Base-by-base conservation (phyloP, 2,113 vertebrate species). In the Xiphophorus maculatus region DNA sequence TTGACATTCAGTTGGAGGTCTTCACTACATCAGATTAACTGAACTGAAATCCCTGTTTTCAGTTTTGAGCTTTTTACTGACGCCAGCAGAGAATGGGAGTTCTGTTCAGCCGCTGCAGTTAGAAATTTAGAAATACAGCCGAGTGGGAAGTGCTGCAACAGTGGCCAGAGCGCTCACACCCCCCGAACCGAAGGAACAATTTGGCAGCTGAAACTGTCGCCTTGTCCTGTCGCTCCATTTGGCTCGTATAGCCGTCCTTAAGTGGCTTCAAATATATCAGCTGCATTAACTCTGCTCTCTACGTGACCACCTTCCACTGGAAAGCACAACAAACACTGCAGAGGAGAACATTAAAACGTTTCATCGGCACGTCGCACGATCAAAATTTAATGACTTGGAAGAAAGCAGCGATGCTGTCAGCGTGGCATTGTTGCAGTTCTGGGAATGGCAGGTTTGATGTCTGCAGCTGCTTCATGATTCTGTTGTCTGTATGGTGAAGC, bases 221-320 rank as follows among this genome's bases (percentile, higher is more conserved):
- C 5, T 73, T 35, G 35, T 33, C 78, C 69, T 48, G 65, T 37
- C 48, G 22, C 76, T 86, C 87, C 73, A 79, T 87, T 83, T 81
- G 82, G 76, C 62, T 83, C 1, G 17, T 84, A 35, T 68, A 44
- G 11, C 15, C 66, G 60, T 66, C 51, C 72, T 33, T 63, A 84
- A 87, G 83, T 83, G 84, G 76, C 67, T 64, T 68, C 77, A 83
- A 70, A 83, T 82, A 65, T 74, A 85, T 81, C 73, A n/a, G 71
- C 83, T 65, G 76, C 73, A 64, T 66, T 78, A 68, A 65, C 73
- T 64, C 15, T 11, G 58, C 73, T 63, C 64, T 60, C 60, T 65
- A 42, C 69, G 76, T 30, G 67, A 69, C 84, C 70, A 33, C 73
- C 72, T 65, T 22, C 73, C 29, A 66, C 5, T 15, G 10, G 15